These are phyloP conservation scores for Solenopsis fugax DNA, from an alignment of 1,140 invertebrate genomes.

Conservation along the genomic window DNA sequence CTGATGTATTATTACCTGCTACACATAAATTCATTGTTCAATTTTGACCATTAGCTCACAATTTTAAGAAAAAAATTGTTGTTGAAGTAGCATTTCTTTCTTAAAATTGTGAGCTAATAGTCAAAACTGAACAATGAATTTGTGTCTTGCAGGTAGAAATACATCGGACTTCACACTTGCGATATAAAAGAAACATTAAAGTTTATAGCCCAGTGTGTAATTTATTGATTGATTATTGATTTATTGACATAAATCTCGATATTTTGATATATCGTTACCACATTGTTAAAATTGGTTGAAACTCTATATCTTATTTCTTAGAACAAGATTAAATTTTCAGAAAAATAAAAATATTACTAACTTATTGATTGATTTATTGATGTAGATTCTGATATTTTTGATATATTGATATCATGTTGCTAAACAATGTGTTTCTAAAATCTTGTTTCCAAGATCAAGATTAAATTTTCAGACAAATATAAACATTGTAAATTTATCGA, in stretches of 20 bases:
- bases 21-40: too few relatives aligned
- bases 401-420: not conserved
- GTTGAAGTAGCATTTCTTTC: too few relatives aligned
- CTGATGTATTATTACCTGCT: too few relatives aligned
- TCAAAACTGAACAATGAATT: too few relatives aligned
- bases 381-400: not conserved
- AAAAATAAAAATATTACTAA: not conserved
- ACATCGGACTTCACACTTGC: too few relatives aligned
- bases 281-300: too few relatives aligned
- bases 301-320: not conserved
- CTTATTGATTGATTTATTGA: not conserved
- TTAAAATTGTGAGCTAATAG: too few relatives aligned
- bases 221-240: not conserved
- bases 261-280: not conserved
- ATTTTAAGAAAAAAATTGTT: too few relatives aligned
- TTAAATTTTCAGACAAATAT: not conserved
- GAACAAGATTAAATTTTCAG: not conserved
- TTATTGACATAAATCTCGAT: not conserved
- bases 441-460: not conserved
- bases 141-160: too few relatives aligned
- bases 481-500: not conserved
- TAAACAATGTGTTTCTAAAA: not conserved
- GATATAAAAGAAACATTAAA: too few relatives aligned
- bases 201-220: not conserved
- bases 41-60: too few relatives aligned